Conservation (phyloP, 1,140 invertebrate species). For the Drosophila baimaii region DNA sequence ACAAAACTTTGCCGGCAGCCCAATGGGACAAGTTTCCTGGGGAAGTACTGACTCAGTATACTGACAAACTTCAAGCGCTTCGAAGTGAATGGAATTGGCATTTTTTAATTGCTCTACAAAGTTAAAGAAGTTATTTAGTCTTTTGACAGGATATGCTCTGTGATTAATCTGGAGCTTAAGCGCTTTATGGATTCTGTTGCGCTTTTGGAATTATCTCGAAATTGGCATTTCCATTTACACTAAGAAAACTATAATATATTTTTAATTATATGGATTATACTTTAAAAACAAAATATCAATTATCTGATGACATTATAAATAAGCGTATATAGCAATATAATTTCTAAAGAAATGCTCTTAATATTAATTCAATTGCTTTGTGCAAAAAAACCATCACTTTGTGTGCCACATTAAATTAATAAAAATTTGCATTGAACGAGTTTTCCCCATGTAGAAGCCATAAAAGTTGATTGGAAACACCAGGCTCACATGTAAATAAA, state of each 20-base stretch:
- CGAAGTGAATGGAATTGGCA: conserved; percentile 25
- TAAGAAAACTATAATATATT: too few relatives aligned
- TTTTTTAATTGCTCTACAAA: conserved; percentile 41
- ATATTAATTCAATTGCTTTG: background rate
- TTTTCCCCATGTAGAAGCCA: conserved; percentile 4
- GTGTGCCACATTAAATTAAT: background rate
- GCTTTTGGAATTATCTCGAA: background rate
- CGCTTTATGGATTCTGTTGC: background rate
- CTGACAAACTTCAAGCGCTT: conserved; percentile 35
- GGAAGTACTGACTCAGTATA: conserved; percentile 17
- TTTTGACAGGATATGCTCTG: conserved; percentile 13
- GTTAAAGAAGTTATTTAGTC: conserved; percentile 9
- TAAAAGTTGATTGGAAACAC: conserved; percentile 26
- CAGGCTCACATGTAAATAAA: conserved; percentile 40
- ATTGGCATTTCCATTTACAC: conserved; percentile 2
- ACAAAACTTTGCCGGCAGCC: conserved; percentile 30
- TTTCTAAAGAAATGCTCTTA: background rate
- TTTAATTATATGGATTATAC: too few relatives aligned
- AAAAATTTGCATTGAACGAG: background rate
- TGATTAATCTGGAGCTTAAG: conserved; percentile 12
- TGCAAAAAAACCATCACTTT: background rate
- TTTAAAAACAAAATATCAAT: too few relatives aligned
- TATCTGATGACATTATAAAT: background rate
- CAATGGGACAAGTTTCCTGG: conserved; percentile 25
- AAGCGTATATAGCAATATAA: too few relatives aligned